These are phyloP conservation scores for Cryptoprocta ferox DNA, from an alignment of 2,797 vertebrate species.

Conservation along the genomic window DNA sequence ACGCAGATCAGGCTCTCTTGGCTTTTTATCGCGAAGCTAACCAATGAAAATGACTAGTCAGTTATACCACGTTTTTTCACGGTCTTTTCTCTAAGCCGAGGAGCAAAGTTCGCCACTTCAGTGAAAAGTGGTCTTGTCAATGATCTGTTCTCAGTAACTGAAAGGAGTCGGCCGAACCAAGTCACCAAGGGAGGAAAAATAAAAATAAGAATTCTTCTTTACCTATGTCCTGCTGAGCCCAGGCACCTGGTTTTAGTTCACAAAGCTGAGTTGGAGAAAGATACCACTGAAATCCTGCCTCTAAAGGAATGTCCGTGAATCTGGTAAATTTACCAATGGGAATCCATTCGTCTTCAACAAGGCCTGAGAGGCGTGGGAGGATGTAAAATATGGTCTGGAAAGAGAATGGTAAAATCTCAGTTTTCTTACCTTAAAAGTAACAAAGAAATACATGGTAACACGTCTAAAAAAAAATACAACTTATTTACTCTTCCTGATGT, in stretches of 20 bases:
- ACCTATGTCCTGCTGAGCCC: slow-evolving; percentile 96
- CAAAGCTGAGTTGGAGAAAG: slow-evolving; percentile 85
- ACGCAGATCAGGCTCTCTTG: background rate
- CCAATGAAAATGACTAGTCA: background rate
- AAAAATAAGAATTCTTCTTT: slow-evolving; percentile 52
- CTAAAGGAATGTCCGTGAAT: slow-evolving; percentile 85
- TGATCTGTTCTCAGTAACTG: background rate
- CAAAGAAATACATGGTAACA: background rate
- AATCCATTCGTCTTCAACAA: slow-evolving; percentile 96
- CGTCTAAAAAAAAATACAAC: background rate
- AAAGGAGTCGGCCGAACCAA: background rate
- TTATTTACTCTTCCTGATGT: background rate
- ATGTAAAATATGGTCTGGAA: slow-evolving; percentile 93
- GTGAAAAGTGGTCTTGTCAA: background rate
- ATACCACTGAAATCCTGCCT: slow-evolving; percentile 84
- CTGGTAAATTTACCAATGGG: slow-evolving; percentile 90
- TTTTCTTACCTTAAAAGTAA: background rate
- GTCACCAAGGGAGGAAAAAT: background rate
- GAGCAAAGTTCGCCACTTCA: background rate
- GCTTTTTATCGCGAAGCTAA: background rate
- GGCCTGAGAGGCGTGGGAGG: slow-evolving; percentile 93
- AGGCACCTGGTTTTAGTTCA: slow-evolving; percentile 90
- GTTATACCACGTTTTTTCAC: background rate
- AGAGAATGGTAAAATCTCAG: slow-evolving; percentile 39
- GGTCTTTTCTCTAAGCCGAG: background rate